Base-by-base conservation (phyloP, 2,113 vertebrate genomes). In the Albula glossodonta region DNA sequence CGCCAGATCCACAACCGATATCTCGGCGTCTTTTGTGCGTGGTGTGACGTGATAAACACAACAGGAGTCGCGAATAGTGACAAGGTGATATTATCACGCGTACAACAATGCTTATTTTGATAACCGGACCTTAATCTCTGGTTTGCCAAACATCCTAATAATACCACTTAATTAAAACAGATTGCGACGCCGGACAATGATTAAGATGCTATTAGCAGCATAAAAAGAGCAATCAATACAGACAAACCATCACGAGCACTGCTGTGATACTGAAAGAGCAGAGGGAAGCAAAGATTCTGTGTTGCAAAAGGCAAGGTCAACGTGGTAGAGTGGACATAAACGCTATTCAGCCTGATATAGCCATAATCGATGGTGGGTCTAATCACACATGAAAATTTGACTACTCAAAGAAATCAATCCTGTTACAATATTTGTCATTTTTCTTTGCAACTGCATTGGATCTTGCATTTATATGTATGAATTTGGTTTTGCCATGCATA, bases 141-240 rank as follows among this genome's bases (percentile, higher is more conserved):
- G 48, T 88, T 88, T 31, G 81, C 88, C 87, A 83, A 87, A 89
- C 89, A 87, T 81, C 80, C 83, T 88, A 90, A 89, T 91, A 90
- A 91, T 89, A 89, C 89, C 87, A 88, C 90, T 91, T 91, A 91
- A 91, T 90, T 90, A 89, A 91, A 91, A 89, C 88, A 52, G 83
- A 87, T 87, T 89, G 87, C 84, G 81, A 90, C 81, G 86, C 80
- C 82, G 88, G 86, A 90, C 90, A 89, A 90, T 83, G 84, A 85
- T 86, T 89, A 88, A 89, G 83, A 82, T 78, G 82, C 86, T 78
- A 3, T 77, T 66, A 81, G 85, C 83, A 83, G 41, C 63, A 22
- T 1, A 22, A 3, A 17, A 87, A 86, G 86, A 66, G 74, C 63
- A 86, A 91, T 89, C 89, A 66, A 90, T 90, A 89, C 13, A 41